phyloP scores from a whole-genome alignment of 2,113 vertebrate species.

The Channa maculata region DNA sequence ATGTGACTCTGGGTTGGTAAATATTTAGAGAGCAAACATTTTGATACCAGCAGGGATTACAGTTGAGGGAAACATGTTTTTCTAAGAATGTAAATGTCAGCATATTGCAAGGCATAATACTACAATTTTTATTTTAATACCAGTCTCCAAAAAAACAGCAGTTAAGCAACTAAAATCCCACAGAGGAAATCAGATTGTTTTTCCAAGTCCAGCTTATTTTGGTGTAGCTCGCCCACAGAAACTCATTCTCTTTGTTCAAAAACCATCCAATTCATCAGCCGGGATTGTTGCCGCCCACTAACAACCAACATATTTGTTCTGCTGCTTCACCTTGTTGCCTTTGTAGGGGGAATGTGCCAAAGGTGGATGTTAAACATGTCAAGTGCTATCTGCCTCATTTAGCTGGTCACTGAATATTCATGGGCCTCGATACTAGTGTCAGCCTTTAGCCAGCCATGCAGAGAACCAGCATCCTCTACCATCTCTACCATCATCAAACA shows the following conservation, averaged over 20 bases:
- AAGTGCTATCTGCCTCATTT: conserved; percentile 76
- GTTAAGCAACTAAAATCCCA: conserved; percentile 41
- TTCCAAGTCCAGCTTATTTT: conserved; percentile 47
- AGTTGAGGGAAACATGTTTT: conserved; percentile 73
- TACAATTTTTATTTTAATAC: conserved; percentile 55
- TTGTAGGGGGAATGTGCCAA: conserved; percentile 69
- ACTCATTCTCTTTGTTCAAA: conserved; percentile 48
- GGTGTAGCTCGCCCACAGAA: conserved; percentile 43
- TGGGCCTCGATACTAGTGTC: conserved; percentile 61
- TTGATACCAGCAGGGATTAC: conserved; percentile 80
- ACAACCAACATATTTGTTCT: conserved; percentile 67
- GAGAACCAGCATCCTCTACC: conserved; percentile 34
- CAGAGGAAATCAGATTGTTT: conserved; percentile 44
- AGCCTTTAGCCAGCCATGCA: conserved; percentile 61
- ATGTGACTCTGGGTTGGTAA: conserved; percentile 79
- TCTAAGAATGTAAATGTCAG: conserved; percentile 76
- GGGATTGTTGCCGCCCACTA: conserved; percentile 59
- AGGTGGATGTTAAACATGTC: conserved; percentile 78
- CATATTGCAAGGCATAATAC: conserved; percentile 54
- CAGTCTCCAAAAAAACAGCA: conserved; percentile 15
- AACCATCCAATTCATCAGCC: conserved; percentile 55
- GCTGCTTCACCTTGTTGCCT: conserved; percentile 74
- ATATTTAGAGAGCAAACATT: conserved; percentile 84
- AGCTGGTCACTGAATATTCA: conserved; percentile 80
- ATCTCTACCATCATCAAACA: conserved; percentile 39